These are phyloP conservation scores for Agrilus mali DNA, from an alignment of 2,888 invertebrate species.

Conservation along the genomic window DNA sequence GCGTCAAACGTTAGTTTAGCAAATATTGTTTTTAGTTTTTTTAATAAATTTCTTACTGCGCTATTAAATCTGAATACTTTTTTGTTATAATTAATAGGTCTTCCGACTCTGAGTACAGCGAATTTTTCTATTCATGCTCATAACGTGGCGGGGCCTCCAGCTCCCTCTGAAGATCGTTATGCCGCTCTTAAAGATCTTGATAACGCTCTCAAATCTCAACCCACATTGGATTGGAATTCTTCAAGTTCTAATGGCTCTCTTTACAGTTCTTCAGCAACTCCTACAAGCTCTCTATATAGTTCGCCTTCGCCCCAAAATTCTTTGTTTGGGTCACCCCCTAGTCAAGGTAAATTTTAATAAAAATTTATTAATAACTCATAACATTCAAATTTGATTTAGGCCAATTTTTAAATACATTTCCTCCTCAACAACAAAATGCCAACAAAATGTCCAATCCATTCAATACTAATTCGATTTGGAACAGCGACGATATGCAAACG, in stretches of 20 bases:
- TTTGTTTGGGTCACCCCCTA: conserved; percentile 34
- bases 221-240: conserved; percentile 27
- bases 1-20: too few species aligned
- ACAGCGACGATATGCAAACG: conserved; percentile 5
- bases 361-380: too few species aligned
- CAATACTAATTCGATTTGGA: conserved; percentile 6
- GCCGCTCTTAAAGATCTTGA: conserved; percentile 93
- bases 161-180: conserved; percentile 73
- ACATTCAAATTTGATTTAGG: conserved; percentile 15
- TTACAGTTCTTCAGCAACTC: conserved; percentile 29
- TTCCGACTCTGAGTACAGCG: conserved; percentile 18
- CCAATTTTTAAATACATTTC: conserved; percentile 27
- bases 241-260: conserved; percentile 29
- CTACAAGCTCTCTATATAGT: conserved; percentile 30
- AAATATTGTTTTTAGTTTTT: too few species aligned
- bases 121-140: neutral
- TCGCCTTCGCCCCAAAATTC: conserved; percentile 31
- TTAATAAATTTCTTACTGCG: too few species aligned
- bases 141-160: conserved; percentile 3
- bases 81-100: conserved; percentile 12
- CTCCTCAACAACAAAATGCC: conserved; percentile 17
- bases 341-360: conserved; percentile 26
- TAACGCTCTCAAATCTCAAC: conserved; percentile 51
- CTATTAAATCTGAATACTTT: too few species aligned
- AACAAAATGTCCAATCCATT: conserved; percentile 19